Conservation (phyloP, 2,888 invertebrate species). For the Hirtodrosophila histrioides region DNA sequence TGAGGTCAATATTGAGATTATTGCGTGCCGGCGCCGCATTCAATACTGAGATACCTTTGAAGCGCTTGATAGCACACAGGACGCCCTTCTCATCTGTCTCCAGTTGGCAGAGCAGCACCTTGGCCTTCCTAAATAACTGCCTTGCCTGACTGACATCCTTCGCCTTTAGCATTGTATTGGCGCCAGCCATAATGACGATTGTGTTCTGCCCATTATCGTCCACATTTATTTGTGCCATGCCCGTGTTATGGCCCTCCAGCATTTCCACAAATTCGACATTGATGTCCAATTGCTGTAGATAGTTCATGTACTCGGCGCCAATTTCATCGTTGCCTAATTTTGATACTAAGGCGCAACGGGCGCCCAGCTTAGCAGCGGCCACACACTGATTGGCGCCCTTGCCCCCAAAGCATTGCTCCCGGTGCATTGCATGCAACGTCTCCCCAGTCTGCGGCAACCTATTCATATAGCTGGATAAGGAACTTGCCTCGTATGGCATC, state of each 20-base stretch:
- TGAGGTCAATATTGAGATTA: slow-evolving; percentile 87
- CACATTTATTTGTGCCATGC: slow-evolving; percentile 95
- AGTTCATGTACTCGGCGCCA: slow-evolving; percentile 91
- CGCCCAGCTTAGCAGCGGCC: slow-evolving; percentile 94
- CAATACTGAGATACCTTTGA: slow-evolving; percentile 90
- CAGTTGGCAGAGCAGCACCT: slow-evolving; percentile 91
- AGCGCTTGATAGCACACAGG: slow-evolving; percentile 87
- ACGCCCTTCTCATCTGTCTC: slow-evolving; percentile 91
- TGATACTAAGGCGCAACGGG: slow-evolving; percentile 90
- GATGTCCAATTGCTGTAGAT: slow-evolving; percentile 88
- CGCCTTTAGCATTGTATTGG: slow-evolving; percentile 89
- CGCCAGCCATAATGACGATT: slow-evolving; percentile 95
- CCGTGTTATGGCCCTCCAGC: slow-evolving; percentile 86
- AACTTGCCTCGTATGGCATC: too few relatives aligned
- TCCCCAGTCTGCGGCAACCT: slow-evolving; percentile 93
- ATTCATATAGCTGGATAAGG: slow-evolving; percentile 88
- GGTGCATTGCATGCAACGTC: slow-evolving; percentile 92
- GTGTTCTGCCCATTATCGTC: slow-evolving; percentile 94
- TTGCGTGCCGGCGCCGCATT: slow-evolving; percentile 94
- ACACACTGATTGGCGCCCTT: slow-evolving; percentile 99
- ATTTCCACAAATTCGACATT: slow-evolving; percentile 85
- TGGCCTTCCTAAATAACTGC: slow-evolving; percentile 86
- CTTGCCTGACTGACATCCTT: slow-evolving; percentile 88
- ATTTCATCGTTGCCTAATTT: slow-evolving; percentile 95
- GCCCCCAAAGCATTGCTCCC: slow-evolving; percentile 95